Conservation (phyloP, 2,797 vertebrate species). For the Sebastiscus albofasciatus region DNA sequence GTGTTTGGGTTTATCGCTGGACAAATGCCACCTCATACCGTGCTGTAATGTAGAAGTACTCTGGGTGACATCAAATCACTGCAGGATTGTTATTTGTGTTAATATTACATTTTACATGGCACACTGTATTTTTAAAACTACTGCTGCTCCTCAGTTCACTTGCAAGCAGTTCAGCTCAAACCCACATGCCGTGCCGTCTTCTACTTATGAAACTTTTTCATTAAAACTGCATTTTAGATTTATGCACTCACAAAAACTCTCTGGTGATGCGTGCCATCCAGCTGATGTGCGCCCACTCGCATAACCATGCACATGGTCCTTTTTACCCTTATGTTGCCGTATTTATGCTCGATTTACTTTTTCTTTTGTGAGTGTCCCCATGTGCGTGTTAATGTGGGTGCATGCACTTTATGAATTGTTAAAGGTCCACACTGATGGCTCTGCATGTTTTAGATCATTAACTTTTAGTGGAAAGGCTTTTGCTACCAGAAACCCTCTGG, state of each 20-base stretch:
- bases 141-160: background rate
- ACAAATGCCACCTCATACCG: background rate
- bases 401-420: background rate
- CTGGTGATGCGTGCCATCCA: background rate
- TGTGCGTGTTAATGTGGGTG: background rate
- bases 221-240: constrained; percentile 21
- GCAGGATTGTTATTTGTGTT: background rate
- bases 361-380: background rate
- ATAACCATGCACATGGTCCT: background rate
- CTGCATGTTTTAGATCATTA: background rate
- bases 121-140: background rate
- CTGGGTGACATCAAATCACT: background rate
- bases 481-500: background rate
- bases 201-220: background rate
- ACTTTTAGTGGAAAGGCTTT: background rate
- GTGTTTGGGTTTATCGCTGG: constrained; percentile 1
- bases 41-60: background rate
- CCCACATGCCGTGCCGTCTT: background rate
- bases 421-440: background rate
- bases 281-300: background rate
- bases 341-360: background rate
- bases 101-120: background rate
- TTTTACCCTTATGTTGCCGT: background rate
- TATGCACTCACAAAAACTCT: background rate
- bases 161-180: background rate